Conservation (phyloP, 2,113 vertebrate species). For the Daphoenositta chrysoptera region DNA sequence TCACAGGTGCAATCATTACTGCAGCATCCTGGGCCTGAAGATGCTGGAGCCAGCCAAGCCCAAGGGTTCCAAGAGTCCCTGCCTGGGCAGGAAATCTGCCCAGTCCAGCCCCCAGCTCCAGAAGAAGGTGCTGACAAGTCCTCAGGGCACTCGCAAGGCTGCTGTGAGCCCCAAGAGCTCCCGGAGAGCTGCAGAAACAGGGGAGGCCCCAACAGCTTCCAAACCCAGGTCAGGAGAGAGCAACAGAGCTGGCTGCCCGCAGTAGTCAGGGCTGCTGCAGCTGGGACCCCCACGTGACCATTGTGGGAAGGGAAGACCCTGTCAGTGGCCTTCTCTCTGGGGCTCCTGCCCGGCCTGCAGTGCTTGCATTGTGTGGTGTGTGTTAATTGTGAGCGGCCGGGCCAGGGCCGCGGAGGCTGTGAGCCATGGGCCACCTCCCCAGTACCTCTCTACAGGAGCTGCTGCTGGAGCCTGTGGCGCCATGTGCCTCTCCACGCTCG, state of each 20-base stretch:
- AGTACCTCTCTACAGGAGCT: neutral
- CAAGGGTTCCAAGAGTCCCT: conserved; percentile 89
- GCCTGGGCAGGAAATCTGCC: conserved; percentile 79
- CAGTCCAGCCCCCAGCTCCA: conserved; percentile 88
- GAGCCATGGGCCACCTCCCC: neutral
- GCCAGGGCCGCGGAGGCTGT: accelerated
- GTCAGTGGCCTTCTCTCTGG: neutral
- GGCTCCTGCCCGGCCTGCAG: accelerated
- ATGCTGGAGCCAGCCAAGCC: conserved; percentile 76
- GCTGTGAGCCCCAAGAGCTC: conserved; percentile 77
- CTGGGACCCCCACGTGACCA: accelerated
- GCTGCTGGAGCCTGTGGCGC: neutral
- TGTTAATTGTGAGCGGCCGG: neutral
- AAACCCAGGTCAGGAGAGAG: conserved; percentile 59
- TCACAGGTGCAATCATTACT: conserved; percentile 91
- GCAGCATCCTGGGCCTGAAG: conserved; percentile 86
- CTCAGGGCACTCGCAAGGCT: conserved; percentile 79
- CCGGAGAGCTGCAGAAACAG: conserved; percentile 70
- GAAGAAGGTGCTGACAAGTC: conserved; percentile 83
- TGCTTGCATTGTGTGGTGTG: conserved; percentile 11
- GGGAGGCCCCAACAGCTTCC: conserved; percentile 33
- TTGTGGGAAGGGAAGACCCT: neutral
- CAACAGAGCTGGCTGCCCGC: neutral
- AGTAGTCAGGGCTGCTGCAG: neutral
- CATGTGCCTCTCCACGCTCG: accelerated